Evolutionary conservation across 2,113 vertebrate genomes (phyloP).

Genomic region (Rostratula benghalensis): DNA sequence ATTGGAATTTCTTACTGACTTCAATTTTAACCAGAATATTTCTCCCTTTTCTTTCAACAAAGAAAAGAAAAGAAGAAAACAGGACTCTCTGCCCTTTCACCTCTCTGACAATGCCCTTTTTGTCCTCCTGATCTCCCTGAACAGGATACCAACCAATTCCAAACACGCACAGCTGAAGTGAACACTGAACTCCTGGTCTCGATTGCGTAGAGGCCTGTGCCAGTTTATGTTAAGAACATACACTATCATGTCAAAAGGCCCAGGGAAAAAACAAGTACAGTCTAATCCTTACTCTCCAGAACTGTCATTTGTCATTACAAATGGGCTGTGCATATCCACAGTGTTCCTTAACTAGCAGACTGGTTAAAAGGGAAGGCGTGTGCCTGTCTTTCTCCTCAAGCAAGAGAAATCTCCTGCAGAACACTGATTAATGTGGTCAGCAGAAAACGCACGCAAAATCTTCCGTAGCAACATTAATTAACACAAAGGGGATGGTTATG

Average conservation of each 20-base stretch:
- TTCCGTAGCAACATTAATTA: neutral
- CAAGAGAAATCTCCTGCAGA: neutral
- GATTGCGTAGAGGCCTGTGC: neutral
- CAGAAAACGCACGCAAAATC: neutral
- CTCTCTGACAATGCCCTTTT: neutral
- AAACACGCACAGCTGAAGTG: neutral
- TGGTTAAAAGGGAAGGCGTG: neutral
- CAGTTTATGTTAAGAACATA: neutral
- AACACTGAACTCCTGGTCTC: neutral
- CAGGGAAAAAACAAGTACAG: neutral
- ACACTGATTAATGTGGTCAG: neutral
- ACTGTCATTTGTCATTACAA: constrained; percentile 22
- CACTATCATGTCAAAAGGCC: neutral
- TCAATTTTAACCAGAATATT: neutral
- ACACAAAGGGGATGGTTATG: neutral
- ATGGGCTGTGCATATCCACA: neutral
- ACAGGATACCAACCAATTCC: neutral
- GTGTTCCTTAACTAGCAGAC: neutral
- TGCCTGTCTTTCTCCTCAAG: neutral
- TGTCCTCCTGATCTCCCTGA: neutral
- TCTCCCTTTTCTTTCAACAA: neutral
- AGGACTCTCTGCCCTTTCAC: neutral
- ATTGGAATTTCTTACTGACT: neutral
- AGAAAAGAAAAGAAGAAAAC: neutral
- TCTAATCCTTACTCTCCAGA: neutral